Conservation (phyloP, 2,113 vertebrate genomes). For the Daubentonia madagascariensis region DNA sequence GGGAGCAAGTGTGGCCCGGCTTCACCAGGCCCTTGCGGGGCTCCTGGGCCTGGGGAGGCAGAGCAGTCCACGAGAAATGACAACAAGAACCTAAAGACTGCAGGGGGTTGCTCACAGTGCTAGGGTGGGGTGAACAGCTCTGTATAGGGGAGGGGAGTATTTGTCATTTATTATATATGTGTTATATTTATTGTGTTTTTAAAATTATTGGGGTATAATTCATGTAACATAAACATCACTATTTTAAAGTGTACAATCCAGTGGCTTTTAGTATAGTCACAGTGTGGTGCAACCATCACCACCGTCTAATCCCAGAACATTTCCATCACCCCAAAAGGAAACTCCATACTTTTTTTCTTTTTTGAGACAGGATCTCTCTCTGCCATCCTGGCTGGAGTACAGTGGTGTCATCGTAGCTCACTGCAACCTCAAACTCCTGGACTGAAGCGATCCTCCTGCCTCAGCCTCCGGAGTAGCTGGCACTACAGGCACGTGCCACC, state of each 20-base stretch:
- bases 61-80: neutral
- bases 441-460: too few species aligned
- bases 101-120: accelerated
- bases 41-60: neutral
- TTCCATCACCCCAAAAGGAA: neutral
- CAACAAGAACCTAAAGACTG: neutral
- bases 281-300: too few species aligned
- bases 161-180: neutral
- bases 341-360: neutral
- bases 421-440: too few species aligned
- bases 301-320: neutral
- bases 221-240: neutral
- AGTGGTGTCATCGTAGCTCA: too few species aligned
- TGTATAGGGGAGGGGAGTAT: too few species aligned
- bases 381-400: too few species aligned
- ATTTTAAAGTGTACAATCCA: neutral
- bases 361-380: too few species aligned
- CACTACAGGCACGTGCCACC: too few species aligned
- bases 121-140: neutral
- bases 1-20: neutral
- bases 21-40: neutral
- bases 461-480: too few species aligned
- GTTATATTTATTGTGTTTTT: neutral
- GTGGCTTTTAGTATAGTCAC: neutral
- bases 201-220: neutral